Percentiles rank a stretch among this genome's conserved stretches.
These are phyloP conservation scores for Pangasianodon hypophthalmus DNA, from an alignment of 2,113 vertebrate genomes.

Conservation along the genomic window DNA sequence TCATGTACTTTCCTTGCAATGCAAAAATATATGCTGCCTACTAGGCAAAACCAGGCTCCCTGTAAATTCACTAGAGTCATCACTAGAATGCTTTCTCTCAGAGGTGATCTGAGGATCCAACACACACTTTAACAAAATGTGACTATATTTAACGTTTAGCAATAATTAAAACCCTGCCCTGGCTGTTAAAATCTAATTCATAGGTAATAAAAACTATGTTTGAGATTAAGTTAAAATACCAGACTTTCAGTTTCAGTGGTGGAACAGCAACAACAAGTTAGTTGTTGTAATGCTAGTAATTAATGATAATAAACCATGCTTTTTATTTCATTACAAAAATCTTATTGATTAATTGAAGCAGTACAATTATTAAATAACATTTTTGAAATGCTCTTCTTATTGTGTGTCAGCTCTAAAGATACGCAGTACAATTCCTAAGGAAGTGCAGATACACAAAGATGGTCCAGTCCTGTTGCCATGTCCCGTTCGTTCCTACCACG, in stretches of 20 bases:
- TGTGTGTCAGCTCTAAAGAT: slow-evolving; percentile 66
- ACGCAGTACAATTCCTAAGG: slow-evolving; percentile 68
- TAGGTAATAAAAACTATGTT: background rate
- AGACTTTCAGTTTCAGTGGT: background rate
- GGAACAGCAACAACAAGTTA: background rate
- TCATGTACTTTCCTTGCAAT: slow-evolving; percentile 21
- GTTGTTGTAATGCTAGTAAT: background rate
- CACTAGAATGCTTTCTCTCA: background rate
- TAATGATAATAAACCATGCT: background rate
- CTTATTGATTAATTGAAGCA: background rate
- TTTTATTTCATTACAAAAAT: background rate
- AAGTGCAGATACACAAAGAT: slow-evolving; percentile 72
- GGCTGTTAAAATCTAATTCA: background rate
- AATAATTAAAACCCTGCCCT: background rate
- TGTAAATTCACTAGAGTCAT: slow-evolving; percentile 8
- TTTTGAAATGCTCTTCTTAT: slow-evolving; percentile 2
- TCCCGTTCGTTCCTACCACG: slow-evolving; percentile 78
- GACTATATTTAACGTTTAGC: background rate
- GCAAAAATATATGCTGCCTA: slow-evolving; percentile 5
- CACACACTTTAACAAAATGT: background rate
- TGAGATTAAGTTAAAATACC: background rate
- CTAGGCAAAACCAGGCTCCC: background rate
- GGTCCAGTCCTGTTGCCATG: slow-evolving; percentile 76
- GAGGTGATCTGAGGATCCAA: background rate
- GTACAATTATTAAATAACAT: background rate